Percentiles rank a stretch among this genome's conserved stretches.
phyloP scores from a whole-genome alignment of 2,888 invertebrate genomes.

The Lagria hirta region DNA sequence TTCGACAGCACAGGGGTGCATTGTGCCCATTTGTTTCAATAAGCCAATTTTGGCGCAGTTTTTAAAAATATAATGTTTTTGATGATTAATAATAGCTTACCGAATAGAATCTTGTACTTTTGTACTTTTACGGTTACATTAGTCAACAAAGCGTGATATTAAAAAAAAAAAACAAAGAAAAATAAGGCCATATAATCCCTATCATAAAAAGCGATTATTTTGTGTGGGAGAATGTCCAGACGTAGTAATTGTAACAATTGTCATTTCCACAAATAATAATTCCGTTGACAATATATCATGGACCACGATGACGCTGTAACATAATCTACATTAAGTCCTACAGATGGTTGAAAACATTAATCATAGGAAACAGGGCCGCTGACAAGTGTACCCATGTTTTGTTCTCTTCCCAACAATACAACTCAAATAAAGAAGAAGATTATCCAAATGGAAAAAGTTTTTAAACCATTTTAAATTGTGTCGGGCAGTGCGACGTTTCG shows the following conservation, averaged over 20 bases:
- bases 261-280: constrained; percentile 20
- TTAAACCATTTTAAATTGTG: constrained; percentile 24
- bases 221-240: constrained; percentile 9
- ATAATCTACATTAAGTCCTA: constrained; percentile 33
- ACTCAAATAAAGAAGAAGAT: constrained; percentile 25
- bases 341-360: constrained; percentile 34
- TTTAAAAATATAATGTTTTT: too few relatives aligned
- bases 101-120: too few relatives aligned
- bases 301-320: constrained; percentile 29
- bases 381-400: constrained; percentile 32
- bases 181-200: too few relatives aligned
- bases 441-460: constrained; percentile 21
- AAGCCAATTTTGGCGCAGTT: too few relatives aligned
- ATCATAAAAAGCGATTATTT: too few relatives aligned
- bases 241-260: constrained; percentile 7
- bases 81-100: too few relatives aligned
- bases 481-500: constrained; percentile 7
- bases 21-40: too few relatives aligned
- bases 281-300: constrained; percentile 23
- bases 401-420: constrained; percentile 20
- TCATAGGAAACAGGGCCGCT: constrained; percentile 29
- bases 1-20: too few relatives aligned
- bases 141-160: constrained; percentile 1
- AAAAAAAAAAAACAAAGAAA: not conserved
- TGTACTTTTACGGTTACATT: constrained; percentile 6